Evolutionary conservation across 2,888 invertebrate genomes (phyloP).

Genomic region (Panzeria rudis): DNA sequence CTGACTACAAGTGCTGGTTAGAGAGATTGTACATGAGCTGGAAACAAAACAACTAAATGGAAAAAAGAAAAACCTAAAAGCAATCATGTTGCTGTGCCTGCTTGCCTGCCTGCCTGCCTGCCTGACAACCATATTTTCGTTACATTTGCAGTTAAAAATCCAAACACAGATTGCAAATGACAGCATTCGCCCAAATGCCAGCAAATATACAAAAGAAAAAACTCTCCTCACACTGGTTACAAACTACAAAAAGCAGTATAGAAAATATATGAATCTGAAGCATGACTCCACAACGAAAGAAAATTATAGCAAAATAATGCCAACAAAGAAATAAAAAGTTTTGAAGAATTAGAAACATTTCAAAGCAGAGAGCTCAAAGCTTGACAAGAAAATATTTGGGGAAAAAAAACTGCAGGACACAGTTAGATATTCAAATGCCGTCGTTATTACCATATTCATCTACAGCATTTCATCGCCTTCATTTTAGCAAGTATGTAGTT

Average conservation of each 20-base stretch:
- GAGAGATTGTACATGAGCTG: constrained; percentile 56
- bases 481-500: constrained; percentile 41
- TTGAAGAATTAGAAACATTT: constrained; percentile 21
- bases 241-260: constrained; percentile 10
- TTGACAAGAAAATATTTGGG: constrained; percentile 41
- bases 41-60: constrained; percentile 48
- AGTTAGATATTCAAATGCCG: constrained; percentile 33
- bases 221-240: constrained; percentile 14
- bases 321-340: constrained; percentile 44
- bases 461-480: constrained; percentile 37
- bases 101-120: constrained; percentile 44
- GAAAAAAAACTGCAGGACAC: constrained; percentile 38
- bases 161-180: constrained; percentile 67
- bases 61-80: constrained; percentile 52
- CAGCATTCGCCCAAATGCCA: constrained; percentile 55
- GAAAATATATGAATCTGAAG: constrained; percentile 13
- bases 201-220: constrained; percentile 40
- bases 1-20: constrained; percentile 32
- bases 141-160: constrained; percentile 33
- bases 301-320: constrained; percentile 56
- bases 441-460: constrained; percentile 42
- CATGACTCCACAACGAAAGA: constrained; percentile 28
- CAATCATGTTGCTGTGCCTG: constrained; percentile 57
- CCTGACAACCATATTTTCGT: constrained; percentile 60
- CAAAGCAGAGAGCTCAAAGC: constrained; percentile 42